Evolutionary conservation across 1,140 invertebrate species (phyloP).

Genomic region (Paramacrobiotus metropolitanus): DNA sequence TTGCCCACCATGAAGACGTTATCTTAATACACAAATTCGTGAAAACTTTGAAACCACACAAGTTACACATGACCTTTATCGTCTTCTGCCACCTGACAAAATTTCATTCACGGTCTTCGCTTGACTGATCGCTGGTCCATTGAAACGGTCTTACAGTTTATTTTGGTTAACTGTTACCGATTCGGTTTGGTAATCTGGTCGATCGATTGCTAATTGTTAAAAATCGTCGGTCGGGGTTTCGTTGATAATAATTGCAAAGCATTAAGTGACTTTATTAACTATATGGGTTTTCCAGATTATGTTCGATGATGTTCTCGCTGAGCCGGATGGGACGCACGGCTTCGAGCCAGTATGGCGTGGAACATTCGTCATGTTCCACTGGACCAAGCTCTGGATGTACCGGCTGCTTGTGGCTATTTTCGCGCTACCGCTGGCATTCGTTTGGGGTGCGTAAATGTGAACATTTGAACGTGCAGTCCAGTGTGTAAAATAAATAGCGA

Average conservation of each 20-base stretch:
- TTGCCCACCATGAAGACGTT: no score
- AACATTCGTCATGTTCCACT: not conserved
- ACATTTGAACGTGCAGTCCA: not conserved
- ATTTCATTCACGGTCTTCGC: no score
- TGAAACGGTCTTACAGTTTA: not conserved
- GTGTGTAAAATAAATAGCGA: not conserved
- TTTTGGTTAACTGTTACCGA: not conserved
- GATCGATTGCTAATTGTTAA: not conserved
- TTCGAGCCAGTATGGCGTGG: not conserved
- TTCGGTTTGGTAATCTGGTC: not conserved
- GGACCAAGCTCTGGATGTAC: not conserved
- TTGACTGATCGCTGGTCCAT: no score
- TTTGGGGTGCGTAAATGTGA: no score
- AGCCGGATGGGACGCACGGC: not conserved
- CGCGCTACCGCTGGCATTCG: not conserved
- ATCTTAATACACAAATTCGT: no score
- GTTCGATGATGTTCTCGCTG: conserved; percentile 3
- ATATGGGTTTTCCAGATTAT: not conserved
- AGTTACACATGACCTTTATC: no score
- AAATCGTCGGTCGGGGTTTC: no score
- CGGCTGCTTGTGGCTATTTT: not conserved
- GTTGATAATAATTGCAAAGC: no score
- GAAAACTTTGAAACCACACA: no score
- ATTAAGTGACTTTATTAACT: not conserved
- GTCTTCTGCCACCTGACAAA: no score